A percentile compares a stretch with the other conserved stretches of the same genome.
phyloP scores from a whole-genome alignment of 1,140 invertebrate species.

The Melanaphis sacchari region DNA sequence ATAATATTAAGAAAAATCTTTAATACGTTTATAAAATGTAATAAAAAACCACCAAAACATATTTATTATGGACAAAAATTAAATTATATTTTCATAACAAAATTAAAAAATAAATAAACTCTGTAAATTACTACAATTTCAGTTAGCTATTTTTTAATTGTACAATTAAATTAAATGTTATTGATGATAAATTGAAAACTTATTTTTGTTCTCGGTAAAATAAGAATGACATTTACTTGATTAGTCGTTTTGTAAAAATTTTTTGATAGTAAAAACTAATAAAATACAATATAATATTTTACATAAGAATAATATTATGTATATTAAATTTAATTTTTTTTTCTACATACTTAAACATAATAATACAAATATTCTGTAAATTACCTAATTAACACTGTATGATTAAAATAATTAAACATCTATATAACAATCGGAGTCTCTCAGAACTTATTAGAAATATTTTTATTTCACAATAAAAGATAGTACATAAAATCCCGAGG shows the following conservation, averaged over 20 bases:
- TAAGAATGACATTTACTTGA: background rate
- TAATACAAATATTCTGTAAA: too few species aligned
- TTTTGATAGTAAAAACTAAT: background rate
- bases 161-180: background rate
- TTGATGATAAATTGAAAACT: background rate
- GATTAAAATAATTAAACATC: too few species aligned
- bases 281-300: background rate
- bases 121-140: background rate
- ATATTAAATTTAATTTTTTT: too few species aligned
- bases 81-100: background rate
- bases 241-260: background rate
- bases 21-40: background rate
- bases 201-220: background rate
- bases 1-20: too few species aligned
- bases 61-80: background rate
- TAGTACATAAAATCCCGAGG: too few species aligned
- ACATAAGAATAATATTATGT: too few species aligned
- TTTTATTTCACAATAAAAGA: too few species aligned
- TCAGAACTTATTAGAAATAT: too few species aligned
- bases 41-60: background rate
- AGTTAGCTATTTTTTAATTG: too few species aligned
- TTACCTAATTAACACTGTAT: too few species aligned
- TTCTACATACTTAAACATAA: too few species aligned
- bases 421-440: too few species aligned
- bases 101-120: background rate